Base-by-base conservation (phyloP, 2,888 invertebrate species). In the Agriotes lineatus region DNA sequence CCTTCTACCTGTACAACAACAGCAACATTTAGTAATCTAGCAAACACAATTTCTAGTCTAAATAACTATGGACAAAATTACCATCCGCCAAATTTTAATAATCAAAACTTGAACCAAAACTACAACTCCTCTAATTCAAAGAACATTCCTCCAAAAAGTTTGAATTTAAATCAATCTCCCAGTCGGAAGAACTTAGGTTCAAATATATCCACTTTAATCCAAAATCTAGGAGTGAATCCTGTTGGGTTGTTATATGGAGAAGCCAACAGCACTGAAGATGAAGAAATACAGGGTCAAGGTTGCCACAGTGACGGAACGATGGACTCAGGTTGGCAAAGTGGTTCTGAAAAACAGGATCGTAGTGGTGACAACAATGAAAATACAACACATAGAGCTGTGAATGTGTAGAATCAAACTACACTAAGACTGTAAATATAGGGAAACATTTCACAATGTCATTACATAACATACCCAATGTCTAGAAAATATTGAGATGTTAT, bases 301-400 rank as follows among this genome's bases (percentile, higher is more conserved):
- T 82, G 81, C 63, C 83, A 84, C 62, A 85, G 85, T 73, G 85
- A 85, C 70, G 84, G 81, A 42, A 90, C 90, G 0, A 88, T 90
- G 86, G 90, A 90, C 73, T 89, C 90, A 0, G 90, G 90, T 0
- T 91, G 91, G 90, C 91, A 91, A 71, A 90, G 89, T 74, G 90
- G 90, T 0, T 89, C 89, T 0, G 90, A 90, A 70, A 89, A 88
- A 79, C 87, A 87, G 65, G 88, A 82, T 37, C 77, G 76, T 59
- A 77, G 77, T 50, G 77, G 75, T 45, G 78, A 78, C 63, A 77
- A 77, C 37, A 76, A 71, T 45, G 74, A 76, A 57, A 80, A 78
- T 50, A 37, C 69, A 6, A 62, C 74, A 16, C 78, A 80, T 69
- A 78, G 80, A 74, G 77, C 82, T 50, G 81, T 82, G 61, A 82